Conservation (phyloP, 2,797 vertebrate genomes). For the Oryzias dopingdopingensis region DNA sequence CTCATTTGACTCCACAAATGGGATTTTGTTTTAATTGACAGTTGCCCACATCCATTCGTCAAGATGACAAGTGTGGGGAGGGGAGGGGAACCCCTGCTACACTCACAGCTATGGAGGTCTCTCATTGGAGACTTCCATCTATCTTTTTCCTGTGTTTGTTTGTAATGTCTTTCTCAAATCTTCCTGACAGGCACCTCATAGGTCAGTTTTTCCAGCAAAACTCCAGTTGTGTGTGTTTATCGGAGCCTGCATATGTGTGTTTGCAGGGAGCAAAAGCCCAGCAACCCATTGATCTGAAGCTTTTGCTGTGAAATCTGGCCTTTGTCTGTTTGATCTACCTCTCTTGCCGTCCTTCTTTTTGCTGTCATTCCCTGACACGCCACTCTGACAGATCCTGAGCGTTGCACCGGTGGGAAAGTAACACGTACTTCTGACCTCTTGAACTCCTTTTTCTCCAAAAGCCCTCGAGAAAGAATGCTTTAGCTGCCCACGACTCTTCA, state of each 20-base stretch:
- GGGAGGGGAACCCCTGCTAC: slow-evolving; percentile 39
- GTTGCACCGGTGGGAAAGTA: slow-evolving; percentile 71
- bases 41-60: slow-evolving; percentile 74
- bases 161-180: slow-evolving; percentile 47
- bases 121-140: slow-evolving; percentile 32
- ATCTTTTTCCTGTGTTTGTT: slow-evolving; percentile 29
- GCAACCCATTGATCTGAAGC: slow-evolving; percentile 73
- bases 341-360: slow-evolving; percentile 62
- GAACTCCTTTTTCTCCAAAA: slow-evolving; percentile 66
- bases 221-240: slow-evolving; percentile 24
- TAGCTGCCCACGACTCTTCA: slow-evolving; percentile 72
- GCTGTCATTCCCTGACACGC: slow-evolving; percentile 75
- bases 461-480: slow-evolving; percentile 67
- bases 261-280: slow-evolving; percentile 36
- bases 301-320: slow-evolving; percentile 70
- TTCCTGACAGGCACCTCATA: slow-evolving; percentile 49
- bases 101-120: slow-evolving; percentile 33
- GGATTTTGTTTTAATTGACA: slow-evolving; percentile 81
- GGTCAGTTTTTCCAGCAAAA: slow-evolving; percentile 69
- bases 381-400: slow-evolving; percentile 71
- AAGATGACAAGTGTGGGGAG: slow-evolving; percentile 57
- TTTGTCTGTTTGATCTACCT: slow-evolving; percentile 73
- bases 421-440: slow-evolving; percentile 75
- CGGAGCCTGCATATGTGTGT: slow-evolving; percentile 27
- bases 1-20: slow-evolving; percentile 65